Evolutionary conservation across 2,797 vertebrate genomes (phyloP), one percentile per base, ranked within the genome.

Genomic region (Mionectes olivaceus): DNA sequence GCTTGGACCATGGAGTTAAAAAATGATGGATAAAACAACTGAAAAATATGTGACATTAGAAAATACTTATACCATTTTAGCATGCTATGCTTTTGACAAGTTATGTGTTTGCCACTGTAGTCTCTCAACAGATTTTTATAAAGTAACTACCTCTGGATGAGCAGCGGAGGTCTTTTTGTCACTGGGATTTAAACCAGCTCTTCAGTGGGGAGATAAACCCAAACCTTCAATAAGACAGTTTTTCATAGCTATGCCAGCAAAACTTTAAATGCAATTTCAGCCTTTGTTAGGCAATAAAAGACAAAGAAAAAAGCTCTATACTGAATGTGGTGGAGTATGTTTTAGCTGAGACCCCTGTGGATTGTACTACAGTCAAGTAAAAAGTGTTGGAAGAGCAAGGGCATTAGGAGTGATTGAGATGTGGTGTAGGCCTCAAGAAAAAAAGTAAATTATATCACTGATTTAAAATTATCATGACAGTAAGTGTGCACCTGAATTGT

Each of bases 11-110:
- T 0, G 3, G 11, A 61, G 39, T 23, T 63, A 24, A 41, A 77
- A 64, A 70, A 19, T 0, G 0, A 18, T 0, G 5, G 3, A 6
- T 14, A 52, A 55, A 81, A 28, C 11, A 13, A 27, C 10, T 1
- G 2, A 47, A 69, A 75, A 63, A 53, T 32, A 13, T 2, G 7
- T 3, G 9, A 4, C 4, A 0, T 61, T 49, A 44, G 32, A 19
- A 90, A 80, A 55, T 2, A 3, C 3, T 33, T 27, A 17, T 19
- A 11, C 22, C 0, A 0, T 52, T 78, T 65, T 5, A 59, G 55
- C 21, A 57, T 75, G 37, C 21, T 74, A 11, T 1, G 15, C 7
- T 67, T 64, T 75, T 57, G 69, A 30, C 43, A 77, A 44, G 44
- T 24, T 35, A 25, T 4, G 14, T 44, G 33, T 53, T 78, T 77